Evolutionary conservation across 2,888 invertebrate genomes (phyloP).

Genomic region (Polydrusus tereticollis): DNA sequence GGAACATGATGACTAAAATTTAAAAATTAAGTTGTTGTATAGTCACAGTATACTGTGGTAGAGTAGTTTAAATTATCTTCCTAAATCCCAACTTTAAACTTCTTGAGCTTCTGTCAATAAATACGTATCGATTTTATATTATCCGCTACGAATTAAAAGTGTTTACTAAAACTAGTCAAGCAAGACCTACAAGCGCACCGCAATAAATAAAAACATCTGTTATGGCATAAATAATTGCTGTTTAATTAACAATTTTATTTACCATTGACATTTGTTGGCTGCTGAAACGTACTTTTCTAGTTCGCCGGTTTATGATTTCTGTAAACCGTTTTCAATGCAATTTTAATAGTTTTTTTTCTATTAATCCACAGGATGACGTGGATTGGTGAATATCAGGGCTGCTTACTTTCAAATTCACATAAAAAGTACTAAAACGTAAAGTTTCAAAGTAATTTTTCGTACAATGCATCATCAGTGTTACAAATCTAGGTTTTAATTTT

Average conservation of each 20-base stretch:
- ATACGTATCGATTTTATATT: not conserved
- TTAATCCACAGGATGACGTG: too few species aligned
- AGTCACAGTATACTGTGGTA: too few species aligned
- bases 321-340: too few species aligned
- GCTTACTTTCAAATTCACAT: too few species aligned
- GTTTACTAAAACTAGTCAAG: not conserved
- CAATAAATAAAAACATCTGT: constrained; percentile 17
- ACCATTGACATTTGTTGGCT: constrained; percentile 31
- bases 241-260: constrained; percentile 29
- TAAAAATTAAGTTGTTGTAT: too few species aligned
- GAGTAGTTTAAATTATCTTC: too few species aligned
- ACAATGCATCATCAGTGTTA: constrained; percentile 8
- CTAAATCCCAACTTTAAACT: not conserved
- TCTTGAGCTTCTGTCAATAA: not conserved
- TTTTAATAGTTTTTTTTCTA: too few species aligned
- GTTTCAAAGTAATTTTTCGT: not conserved
- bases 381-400: too few species aligned
- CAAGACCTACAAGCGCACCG: constrained; percentile 6
- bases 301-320: too few species aligned
- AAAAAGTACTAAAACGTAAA: too few species aligned
- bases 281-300: constrained; percentile 13
- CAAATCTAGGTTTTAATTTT: constrained; percentile 2
- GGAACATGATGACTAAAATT: too few species aligned
- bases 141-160: not conserved
- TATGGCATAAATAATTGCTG: constrained; percentile 9